These are phyloP conservation scores for Morpho deidamia DNA, from an alignment of 2,888 invertebrate genomes.

Conservation along the genomic window DNA sequence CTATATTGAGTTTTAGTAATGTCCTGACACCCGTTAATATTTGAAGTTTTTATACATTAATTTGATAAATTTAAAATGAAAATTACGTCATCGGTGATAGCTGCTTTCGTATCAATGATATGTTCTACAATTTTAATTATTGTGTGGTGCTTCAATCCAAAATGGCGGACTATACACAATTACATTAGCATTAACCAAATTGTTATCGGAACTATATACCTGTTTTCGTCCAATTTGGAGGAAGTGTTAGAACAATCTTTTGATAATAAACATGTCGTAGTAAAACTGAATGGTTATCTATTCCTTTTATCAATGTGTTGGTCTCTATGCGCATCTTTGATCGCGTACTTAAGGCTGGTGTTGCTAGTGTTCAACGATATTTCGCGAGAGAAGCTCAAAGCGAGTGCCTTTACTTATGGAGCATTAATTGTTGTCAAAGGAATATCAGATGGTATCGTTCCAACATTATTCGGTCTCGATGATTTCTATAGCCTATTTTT, in stretches of 20 bases:
- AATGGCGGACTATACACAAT: slow-evolving; percentile 26
- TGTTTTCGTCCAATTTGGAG: slow-evolving; percentile 1
- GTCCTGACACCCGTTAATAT: no score
- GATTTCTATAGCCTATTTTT: not conserved
- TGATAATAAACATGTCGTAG: not conserved
- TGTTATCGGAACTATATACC: slow-evolving; percentile 18
- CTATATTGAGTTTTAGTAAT: no score
- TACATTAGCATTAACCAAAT: slow-evolving; percentile 26
- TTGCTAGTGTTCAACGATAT: slow-evolving; percentile 19
- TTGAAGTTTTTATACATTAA: no score
- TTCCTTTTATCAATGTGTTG: slow-evolving; percentile 17
- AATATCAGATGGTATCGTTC: slow-evolving; percentile 12
- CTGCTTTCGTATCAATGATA: slow-evolving; percentile 10
- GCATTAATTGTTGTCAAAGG: slow-evolving; percentile 5
- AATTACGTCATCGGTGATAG: not conserved
- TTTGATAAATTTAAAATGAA: not conserved
- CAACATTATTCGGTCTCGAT: not conserved
- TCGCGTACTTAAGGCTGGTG: slow-evolving; percentile 24
- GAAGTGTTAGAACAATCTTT: no score
- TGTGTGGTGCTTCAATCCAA: slow-evolving; percentile 22
- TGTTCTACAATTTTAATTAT: slow-evolving; percentile 17
- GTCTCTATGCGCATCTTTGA: slow-evolving; percentile 21
- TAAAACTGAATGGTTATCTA: slow-evolving; percentile 12
- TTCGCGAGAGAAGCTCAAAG: slow-evolving; percentile 17
- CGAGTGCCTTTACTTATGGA: slow-evolving; percentile 11